These are phyloP conservation scores for Macrobrachium nipponense DNA, from an alignment of 1,140 invertebrate species.

Conservation along the genomic window DNA sequence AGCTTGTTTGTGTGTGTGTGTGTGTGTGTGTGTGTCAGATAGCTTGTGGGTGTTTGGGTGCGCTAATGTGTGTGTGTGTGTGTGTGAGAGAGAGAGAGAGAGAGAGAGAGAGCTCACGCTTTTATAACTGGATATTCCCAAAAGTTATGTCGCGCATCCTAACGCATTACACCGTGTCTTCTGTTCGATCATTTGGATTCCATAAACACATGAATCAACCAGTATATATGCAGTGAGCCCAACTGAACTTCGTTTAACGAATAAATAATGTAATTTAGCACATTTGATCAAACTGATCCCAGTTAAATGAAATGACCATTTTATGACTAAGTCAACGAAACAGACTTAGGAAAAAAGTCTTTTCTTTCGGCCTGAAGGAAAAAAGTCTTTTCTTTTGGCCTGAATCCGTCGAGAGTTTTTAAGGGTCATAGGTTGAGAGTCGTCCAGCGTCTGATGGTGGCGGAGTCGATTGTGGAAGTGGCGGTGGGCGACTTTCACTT, in stretches of 20 bases:
- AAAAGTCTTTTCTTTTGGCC: neutral
- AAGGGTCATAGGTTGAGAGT: neutral
- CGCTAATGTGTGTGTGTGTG: conserved; percentile 18
- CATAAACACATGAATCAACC: too few relatives aligned
- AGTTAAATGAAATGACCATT: too few relatives aligned
- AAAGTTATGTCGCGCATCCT: too few relatives aligned
- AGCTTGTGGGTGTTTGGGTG: conserved; percentile 4
- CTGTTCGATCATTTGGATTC: too few relatives aligned
- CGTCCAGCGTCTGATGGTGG: neutral
- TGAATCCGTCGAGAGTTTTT: neutral
- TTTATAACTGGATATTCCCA: too few relatives aligned
- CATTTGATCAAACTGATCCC: too few relatives aligned
- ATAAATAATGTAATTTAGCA: too few relatives aligned
- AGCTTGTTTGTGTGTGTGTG: conserved; percentile 37
- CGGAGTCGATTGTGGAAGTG: neutral
- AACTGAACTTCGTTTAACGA: too few relatives aligned
- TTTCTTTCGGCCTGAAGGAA: neutral
- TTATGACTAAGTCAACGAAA: too few relatives aligned
- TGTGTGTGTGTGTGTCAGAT: conserved; percentile 26
- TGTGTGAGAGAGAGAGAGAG: neutral
- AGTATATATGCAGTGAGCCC: too few relatives aligned
- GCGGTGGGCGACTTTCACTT: neutral
- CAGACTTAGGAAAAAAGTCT: too few relatives aligned
- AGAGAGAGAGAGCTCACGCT: neutral
- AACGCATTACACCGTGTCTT: too few relatives aligned